Evolutionary conservation across 2,797 vertebrate genomes (phyloP).

Genomic region (Myotis pilosus): DNA sequence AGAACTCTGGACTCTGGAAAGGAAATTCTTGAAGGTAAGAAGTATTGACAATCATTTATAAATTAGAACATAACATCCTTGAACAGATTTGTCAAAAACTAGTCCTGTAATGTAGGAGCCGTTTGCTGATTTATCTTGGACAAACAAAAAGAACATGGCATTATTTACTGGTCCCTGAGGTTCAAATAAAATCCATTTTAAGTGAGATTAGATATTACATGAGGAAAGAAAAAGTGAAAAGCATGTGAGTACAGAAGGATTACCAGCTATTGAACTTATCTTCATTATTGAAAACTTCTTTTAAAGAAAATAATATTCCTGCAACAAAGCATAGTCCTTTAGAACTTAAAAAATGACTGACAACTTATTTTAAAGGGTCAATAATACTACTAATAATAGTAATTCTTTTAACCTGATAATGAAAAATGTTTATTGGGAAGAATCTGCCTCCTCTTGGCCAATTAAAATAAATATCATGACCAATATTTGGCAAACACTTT

Average conservation of each 20-base stretch:
- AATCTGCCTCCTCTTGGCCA: neutral
- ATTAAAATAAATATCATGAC: slow-evolving; percentile 19
- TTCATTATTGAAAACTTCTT: slow-evolving; percentile 22
- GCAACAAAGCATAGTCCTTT: neutral
- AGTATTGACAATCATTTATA: neutral
- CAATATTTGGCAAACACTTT: slow-evolving; percentile 20
- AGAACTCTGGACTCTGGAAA: neutral
- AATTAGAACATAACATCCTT: slow-evolving; percentile 2
- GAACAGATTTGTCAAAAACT: slow-evolving; percentile 27
- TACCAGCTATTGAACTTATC: neutral
- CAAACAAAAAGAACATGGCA: neutral
- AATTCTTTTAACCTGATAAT: slow-evolving; percentile 32
- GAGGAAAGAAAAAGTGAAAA: slow-evolving; percentile 7
- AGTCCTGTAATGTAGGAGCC: neutral
- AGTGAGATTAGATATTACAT: neutral
- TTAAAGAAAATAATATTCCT: neutral
- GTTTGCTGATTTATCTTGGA: slow-evolving; percentile 25
- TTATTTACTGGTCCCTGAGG: neutral
- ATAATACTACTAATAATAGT: neutral
- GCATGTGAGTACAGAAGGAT: neutral
- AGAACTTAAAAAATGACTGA: slow-evolving; percentile 27
- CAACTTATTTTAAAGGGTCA: neutral
- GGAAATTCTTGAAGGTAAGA: neutral
- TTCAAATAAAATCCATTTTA: slow-evolving; percentile 5
- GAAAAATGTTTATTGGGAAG: neutral